Evolutionary conservation across 53 echinoderm and acorn worm species (phyloP).

Genomic region (Hippasteria phrygiana): DNA sequence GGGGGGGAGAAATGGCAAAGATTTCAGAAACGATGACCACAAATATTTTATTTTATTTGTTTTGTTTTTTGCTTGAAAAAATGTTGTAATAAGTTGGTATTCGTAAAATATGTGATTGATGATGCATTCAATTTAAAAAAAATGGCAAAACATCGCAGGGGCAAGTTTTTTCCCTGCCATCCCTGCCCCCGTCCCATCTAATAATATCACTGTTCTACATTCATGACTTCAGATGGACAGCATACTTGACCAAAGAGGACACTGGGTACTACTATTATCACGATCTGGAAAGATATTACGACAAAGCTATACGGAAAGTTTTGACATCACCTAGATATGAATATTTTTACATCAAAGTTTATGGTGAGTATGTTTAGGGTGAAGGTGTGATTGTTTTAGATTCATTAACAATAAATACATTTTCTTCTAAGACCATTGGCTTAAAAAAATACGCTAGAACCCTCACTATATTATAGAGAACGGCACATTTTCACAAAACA

Average conservation of each 20-base stretch:
- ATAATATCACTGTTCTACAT: background rate
- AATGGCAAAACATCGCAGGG: background rate
- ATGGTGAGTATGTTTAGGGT: conserved; percentile 12
- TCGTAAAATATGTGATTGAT: no score
- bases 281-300: conserved; percentile 18
- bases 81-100: no score
- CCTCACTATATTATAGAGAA: no score
- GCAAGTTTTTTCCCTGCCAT: no score
- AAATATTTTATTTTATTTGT: background rate
- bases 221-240: conserved; percentile 42
- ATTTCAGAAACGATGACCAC: background rate
- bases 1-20: no score
- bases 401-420: background rate
- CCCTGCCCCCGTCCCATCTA: no score
- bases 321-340: conserved; percentile 44
- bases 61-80: background rate
- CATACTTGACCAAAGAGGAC: conserved; percentile 47
- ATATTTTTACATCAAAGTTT: conserved; percentile 61
- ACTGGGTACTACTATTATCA: conserved; percentile 72
- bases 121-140: no score
- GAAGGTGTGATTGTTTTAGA: background rate
- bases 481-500: no score
- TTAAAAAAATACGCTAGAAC: no score
- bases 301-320: background rate
- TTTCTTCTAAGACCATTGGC: background rate